These are phyloP conservation scores for Aricia artaxerxes DNA, from an alignment of 2,888 invertebrate species.

Conservation along the genomic window DNA sequence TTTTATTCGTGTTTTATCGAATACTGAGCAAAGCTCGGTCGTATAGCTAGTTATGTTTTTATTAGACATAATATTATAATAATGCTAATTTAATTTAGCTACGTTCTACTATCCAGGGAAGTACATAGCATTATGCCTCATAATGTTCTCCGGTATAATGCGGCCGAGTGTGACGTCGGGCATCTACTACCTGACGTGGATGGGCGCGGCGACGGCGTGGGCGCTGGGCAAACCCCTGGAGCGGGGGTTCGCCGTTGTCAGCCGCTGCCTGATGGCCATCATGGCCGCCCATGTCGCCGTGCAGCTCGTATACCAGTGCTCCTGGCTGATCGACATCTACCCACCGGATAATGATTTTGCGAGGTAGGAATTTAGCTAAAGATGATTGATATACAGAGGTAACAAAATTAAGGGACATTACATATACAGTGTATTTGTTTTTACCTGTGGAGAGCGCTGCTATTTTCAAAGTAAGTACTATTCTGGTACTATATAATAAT, in stretches of 20 bases:
- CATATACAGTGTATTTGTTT: no score
- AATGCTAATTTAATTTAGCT: not conserved
- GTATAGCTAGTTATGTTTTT: no score
- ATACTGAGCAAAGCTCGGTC: no score
- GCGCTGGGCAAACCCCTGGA: slow-evolving; percentile 88
- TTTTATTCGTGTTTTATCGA: no score
- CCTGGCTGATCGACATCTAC: slow-evolving; percentile 87
- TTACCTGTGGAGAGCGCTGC: no score
- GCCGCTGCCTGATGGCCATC: slow-evolving; percentile 86
- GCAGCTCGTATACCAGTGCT: slow-evolving; percentile 91
- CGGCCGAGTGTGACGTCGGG: slow-evolving; percentile 91
- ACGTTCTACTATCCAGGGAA: slow-evolving; percentile 75
- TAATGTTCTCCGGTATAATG: slow-evolving; percentile 88
- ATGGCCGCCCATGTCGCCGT: slow-evolving; percentile 87
- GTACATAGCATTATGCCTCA: slow-evolving; percentile 82
- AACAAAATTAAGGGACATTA: no score
- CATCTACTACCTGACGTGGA: slow-evolving; percentile 92
- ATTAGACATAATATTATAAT: no score
- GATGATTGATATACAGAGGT: no score
- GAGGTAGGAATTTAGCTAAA: slow-evolving; percentile 75
- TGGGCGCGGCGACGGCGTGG: slow-evolving; percentile 93
- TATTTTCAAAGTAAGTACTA: no score
- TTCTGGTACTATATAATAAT: no score
- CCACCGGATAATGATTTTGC: slow-evolving; percentile 85
- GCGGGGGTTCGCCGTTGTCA: slow-evolving; percentile 87